Evolutionary conservation across 2,113 vertebrate genomes (phyloP).

Genomic region (Xiphias gladius): DNA sequence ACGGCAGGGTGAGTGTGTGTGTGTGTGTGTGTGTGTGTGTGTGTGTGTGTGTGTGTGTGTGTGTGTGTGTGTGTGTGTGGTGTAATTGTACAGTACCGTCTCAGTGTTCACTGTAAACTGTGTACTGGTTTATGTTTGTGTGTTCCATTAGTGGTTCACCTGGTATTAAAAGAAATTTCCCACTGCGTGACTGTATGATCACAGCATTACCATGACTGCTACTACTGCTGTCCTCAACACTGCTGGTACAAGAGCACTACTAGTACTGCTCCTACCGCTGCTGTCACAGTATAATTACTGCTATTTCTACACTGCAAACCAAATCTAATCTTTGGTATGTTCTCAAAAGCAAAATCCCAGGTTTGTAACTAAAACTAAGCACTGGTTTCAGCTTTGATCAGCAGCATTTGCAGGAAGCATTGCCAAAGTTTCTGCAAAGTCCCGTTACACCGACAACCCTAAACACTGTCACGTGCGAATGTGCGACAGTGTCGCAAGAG

Average conservation of each 20-base stretch:
- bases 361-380: too few relatives aligned
- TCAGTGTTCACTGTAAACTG: not conserved
- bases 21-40: not conserved
- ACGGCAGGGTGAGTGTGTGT: constrained; percentile 2
- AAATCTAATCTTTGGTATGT: not conserved
- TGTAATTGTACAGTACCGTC: not conserved
- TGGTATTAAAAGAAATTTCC: constrained; percentile 13
- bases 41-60: not conserved
- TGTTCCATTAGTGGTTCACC: constrained; percentile 27
- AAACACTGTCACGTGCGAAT: too few relatives aligned
- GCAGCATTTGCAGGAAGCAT: too few relatives aligned
- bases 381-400: too few relatives aligned
- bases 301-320: not conserved
- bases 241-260: too few relatives aligned
- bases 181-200: not conserved
- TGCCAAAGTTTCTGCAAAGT: too few relatives aligned
- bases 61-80: not conserved
- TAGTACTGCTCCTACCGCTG: not conserved
- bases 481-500: too few relatives aligned
- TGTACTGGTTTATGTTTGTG: constrained; percentile 21
- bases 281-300: not conserved
- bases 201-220: not conserved
- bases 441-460: too few relatives aligned
- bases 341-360: not conserved
- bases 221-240: not conserved